Conservation (phyloP, 2,888 invertebrate species). For the Brachylomia viminalis region DNA sequence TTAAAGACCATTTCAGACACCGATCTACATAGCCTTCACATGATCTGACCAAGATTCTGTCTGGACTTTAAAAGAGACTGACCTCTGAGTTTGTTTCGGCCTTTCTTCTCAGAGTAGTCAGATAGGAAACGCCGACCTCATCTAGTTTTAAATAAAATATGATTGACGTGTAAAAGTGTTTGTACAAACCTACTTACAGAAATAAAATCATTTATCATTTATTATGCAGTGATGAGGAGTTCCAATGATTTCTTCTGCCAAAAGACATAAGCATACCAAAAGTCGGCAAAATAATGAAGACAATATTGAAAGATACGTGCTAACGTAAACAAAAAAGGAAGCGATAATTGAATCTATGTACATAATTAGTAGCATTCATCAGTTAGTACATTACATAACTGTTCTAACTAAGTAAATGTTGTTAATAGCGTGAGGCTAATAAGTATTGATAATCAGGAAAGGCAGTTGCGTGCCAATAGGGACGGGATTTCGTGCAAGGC, state of each 20-base stretch:
- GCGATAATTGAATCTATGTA: constrained; percentile 7
- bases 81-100: too few relatives aligned
- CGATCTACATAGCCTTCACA: too few relatives aligned
- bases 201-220: too few relatives aligned
- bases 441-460: constrained; percentile 63
- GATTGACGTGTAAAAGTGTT: too few relatives aligned
- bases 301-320: background rate
- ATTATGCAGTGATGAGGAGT: too few relatives aligned
- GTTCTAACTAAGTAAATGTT: constrained; percentile 50
- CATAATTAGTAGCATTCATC: constrained; percentile 21
- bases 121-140: too few relatives aligned
- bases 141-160: too few relatives aligned
- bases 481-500: constrained; percentile 47
- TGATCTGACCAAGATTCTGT: too few relatives aligned
- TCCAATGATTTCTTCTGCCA: background rate
- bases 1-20: too few relatives aligned
- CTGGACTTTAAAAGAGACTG: too few relatives aligned
- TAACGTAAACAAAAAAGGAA: constrained; percentile 28
- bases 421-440: constrained; percentile 63
- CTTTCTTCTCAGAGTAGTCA: too few relatives aligned
- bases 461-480: constrained; percentile 56
- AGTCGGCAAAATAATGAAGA: background rate
- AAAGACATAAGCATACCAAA: background rate
- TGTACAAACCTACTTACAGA: too few relatives aligned
- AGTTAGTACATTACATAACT: constrained; percentile 53